Percentiles rank a stretch among this genome's conserved stretches.
Conservation (phyloP, 2,113 vertebrate species). For the Psettodes erumei region DNA sequence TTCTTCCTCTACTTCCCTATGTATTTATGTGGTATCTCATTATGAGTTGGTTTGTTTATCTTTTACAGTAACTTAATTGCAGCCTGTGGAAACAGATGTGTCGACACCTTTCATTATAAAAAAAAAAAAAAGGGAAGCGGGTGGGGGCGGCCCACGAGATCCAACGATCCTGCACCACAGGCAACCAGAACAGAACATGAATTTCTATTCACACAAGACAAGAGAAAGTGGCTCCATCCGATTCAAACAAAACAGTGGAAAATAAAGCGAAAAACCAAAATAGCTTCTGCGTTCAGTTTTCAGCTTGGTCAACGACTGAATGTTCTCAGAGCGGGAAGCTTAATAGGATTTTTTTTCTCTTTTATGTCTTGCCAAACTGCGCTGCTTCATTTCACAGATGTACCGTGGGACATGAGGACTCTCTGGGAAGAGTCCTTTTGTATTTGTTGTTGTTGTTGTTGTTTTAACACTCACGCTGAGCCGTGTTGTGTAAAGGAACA, state of each 20-base stretch:
- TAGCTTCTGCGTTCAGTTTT: slow-evolving; percentile 46
- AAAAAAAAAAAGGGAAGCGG: too few relatives aligned
- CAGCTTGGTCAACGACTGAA: slow-evolving; percentile 51
- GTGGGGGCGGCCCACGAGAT: slow-evolving; percentile 58
- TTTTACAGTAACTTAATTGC: slow-evolving; percentile 77
- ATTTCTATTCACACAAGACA: slow-evolving; percentile 45
- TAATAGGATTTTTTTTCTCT: slow-evolving; percentile 21
- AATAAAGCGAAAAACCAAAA: slow-evolving; percentile 60
- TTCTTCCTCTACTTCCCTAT: slow-evolving; percentile 28
- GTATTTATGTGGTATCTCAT: slow-evolving; percentile 67
- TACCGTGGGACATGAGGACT: slow-evolving; percentile 28
- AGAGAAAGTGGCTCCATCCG: slow-evolving; percentile 30
- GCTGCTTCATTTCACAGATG: slow-evolving; percentile 32
- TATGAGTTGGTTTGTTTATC: slow-evolving; percentile 74
- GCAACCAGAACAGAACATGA: slow-evolving; percentile 44
- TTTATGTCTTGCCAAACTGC: slow-evolving; percentile 28
- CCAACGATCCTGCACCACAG: slow-evolving; percentile 66
- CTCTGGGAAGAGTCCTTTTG: slow-evolving; percentile 19
- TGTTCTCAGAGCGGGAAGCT: slow-evolving; percentile 15
- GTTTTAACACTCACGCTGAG: slow-evolving; percentile 46
- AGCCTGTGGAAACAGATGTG: slow-evolving; percentile 77
- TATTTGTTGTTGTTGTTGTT: too few relatives aligned
- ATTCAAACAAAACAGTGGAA: slow-evolving; percentile 37
- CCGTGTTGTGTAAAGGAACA: slow-evolving; percentile 33
- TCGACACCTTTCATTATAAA: slow-evolving; percentile 73